Conservation (phyloP, 92 coral and sea anemone species). For the Actinostola sp. region DNA sequence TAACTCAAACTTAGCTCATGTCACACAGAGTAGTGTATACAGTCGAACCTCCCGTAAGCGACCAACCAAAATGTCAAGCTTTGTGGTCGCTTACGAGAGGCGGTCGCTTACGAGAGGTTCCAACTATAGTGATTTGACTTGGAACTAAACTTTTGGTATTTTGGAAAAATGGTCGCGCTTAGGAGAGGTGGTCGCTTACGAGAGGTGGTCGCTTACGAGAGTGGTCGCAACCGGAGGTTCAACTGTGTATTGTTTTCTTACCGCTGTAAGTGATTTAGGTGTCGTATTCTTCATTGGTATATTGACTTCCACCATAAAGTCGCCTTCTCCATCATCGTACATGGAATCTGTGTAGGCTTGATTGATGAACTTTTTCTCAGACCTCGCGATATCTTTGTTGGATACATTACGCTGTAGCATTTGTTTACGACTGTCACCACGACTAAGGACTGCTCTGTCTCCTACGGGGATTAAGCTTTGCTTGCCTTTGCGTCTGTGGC, state of each 20-base stretch:
- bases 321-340: constrained; percentile 68
- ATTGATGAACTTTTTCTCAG: constrained; percentile 82
- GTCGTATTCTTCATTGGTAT: constrained; percentile 35
- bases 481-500: constrained; percentile 11
- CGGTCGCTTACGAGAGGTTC: no score
- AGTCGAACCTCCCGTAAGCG: no score
- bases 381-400: constrained; percentile 64
- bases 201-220: no score
- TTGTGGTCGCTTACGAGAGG: no score
- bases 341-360: constrained; percentile 66
- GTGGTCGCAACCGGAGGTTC: no score
- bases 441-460: constrained; percentile 66
- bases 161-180: no score
- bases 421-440: constrained; percentile 58
- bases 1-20: no score
- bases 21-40: no score
- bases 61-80: no score
- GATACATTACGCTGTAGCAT: constrained; percentile 65
- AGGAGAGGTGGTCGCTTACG: no score
- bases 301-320: constrained; percentile 88
- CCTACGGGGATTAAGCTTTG: constrained; percentile 35
- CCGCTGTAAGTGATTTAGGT: not conserved
- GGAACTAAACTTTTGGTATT: no score
- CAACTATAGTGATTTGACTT: no score
- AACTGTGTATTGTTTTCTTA: not conserved